Conservation (phyloP, 2,888 invertebrate species). For the Himalopsyche tibetana region DNA sequence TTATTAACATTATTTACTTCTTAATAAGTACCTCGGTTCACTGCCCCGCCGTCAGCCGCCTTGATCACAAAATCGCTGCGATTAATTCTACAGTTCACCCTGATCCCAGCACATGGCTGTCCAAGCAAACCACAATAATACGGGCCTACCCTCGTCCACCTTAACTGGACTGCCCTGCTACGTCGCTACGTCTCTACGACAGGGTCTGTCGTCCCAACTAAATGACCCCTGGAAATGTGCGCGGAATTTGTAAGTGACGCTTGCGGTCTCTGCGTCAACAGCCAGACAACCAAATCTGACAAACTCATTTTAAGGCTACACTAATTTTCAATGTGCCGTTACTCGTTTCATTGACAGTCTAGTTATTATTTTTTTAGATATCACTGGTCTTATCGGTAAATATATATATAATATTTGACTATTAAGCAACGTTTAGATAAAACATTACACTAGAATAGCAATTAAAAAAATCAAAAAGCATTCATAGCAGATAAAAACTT, state of each 20-base stretch:
- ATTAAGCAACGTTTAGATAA: too few relatives aligned
- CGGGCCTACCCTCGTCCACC: conserved; percentile 28
- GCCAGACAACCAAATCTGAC: conserved; percentile 39
- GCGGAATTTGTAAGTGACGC: conserved; percentile 57
- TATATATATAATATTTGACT: too few relatives aligned
- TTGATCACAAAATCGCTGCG: too few relatives aligned
- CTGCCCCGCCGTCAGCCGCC: too few relatives aligned
- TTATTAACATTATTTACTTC: too few relatives aligned
- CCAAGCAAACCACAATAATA: conserved; percentile 37
- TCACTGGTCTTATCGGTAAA: too few relatives aligned
- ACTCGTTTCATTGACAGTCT: neutral
- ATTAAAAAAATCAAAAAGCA: too few relatives aligned
- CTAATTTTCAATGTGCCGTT: neutral
- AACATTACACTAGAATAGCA: too few relatives aligned
- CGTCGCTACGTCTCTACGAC: conserved; percentile 14
- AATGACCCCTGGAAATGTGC: conserved; percentile 60
- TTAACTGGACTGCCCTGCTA: conserved; percentile 24
- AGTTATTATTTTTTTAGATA: neutral
- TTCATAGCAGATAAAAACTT: too few relatives aligned
- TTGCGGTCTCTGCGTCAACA: conserved; percentile 50
- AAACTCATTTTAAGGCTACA: conserved; percentile 1
- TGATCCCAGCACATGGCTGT: conserved; percentile 3
- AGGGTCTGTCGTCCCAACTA: conserved; percentile 28
- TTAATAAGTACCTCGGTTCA: too few relatives aligned
- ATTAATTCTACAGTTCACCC: neutral